Base-by-base conservation (phyloP, 2,888 invertebrate genomes). In the Cataglyphis albicans region DNA sequence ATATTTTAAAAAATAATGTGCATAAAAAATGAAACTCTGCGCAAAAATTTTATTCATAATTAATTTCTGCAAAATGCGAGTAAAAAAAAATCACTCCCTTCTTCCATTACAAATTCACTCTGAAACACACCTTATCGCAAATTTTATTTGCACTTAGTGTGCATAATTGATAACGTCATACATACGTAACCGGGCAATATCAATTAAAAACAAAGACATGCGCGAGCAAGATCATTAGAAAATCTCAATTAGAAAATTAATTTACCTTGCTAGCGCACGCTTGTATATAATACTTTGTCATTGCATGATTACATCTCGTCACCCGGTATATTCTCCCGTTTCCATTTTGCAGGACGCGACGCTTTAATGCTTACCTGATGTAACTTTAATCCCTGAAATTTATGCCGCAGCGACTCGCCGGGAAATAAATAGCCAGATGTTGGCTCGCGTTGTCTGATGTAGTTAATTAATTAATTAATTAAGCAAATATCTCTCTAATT, bases 301-400 rank as follows among this genome's bases (percentile, higher is more conserved):
- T 61, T 15, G 35, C 32, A n/a, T 29, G 63, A 82, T 59, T 78
- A 44, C 80, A n/a, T 44, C 65, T 74, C 82, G 44, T 80, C 59
- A 35, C 64, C 59, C 68, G 72, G 59, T 72, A 59, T 72, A 80
- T 59, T 9, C 52, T 52, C 38, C 57, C 25, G 59, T 72, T 52
- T 83, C 74, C 74, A 82, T 84, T 68, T 59, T 55, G 38, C 55
- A 29, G 64, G 44, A 64, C 7, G 61, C 72, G 18, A 44, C 61
- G 67, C 41, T 84, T 52, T 85, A 78, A 68, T 74, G 68, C 78
- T 64, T 57, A 80, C 29, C 65, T 59, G 64, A 85, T 82, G 57
- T 74, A 65, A 18, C 78, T 80, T 84, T 87, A 87, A 87, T 87
- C 84, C 81, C 15, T 29, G 64, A 87, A 87, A 87, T 87, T 84